A percentile compares a stretch with the other conserved stretches of the same genome.
These are phyloP conservation scores for Sesia bembeciformis DNA, from an alignment of 2,888 invertebrate species.

Conservation along the genomic window DNA sequence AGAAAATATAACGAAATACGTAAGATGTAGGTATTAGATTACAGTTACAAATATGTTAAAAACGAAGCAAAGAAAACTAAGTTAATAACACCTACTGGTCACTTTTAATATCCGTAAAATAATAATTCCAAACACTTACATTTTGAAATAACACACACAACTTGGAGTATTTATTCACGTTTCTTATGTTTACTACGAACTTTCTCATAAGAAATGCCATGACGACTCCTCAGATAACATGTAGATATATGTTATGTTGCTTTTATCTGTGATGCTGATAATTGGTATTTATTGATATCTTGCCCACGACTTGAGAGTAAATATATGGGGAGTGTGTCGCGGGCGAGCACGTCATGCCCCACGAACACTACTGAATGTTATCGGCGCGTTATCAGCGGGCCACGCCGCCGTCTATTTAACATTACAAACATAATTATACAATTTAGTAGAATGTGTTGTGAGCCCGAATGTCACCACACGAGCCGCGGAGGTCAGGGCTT, in stretches of 20 bases:
- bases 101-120: too few species aligned
- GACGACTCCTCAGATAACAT: background rate
- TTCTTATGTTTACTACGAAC: slow-evolving; percentile 40
- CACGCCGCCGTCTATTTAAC: slow-evolving; percentile 40
- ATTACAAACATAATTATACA: slow-evolving; percentile 41
- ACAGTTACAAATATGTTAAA: too few species aligned
- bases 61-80: too few species aligned
- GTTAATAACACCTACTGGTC: too few species aligned
- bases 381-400: slow-evolving; percentile 44
- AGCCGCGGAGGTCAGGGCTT: slow-evolving; percentile 28
- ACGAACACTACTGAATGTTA: slow-evolving; percentile 42
- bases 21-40: too few species aligned
- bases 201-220: slow-evolving; percentile 54
- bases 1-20: too few species aligned
- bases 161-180: slow-evolving; percentile 34
- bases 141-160: slow-evolving; percentile 27
- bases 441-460: slow-evolving; percentile 24
- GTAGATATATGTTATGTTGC: too few species aligned
- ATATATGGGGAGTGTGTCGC: slow-evolving; percentile 18
- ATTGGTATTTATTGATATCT: background rate
- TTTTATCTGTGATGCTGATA: background rate
- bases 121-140: slow-evolving; percentile 32
- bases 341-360: slow-evolving; percentile 18
- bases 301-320: background rate
- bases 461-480: slow-evolving; percentile 15